These are phyloP conservation scores for Apus apus DNA, from an alignment of 2,113 vertebrate species.

Conservation along the genomic window DNA sequence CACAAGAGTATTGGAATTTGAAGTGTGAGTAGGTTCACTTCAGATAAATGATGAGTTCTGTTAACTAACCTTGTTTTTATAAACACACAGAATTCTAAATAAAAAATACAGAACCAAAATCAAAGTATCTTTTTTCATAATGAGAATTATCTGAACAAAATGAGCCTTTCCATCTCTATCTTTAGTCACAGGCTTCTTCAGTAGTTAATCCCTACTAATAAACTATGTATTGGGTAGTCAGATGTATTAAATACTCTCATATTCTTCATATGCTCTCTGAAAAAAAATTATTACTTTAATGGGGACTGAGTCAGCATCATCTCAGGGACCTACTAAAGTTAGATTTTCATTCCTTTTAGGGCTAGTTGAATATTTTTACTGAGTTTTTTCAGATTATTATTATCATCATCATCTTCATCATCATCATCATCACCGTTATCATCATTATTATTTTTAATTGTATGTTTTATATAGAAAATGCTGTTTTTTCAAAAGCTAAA, in stretches of 20 bases:
- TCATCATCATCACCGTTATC: not conserved
- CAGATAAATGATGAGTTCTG: not conserved
- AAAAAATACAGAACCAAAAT: not conserved
- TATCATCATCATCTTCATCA: fast-evolving
- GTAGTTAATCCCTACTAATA: not conserved
- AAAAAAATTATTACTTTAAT: not conserved
- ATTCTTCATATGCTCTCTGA: not conserved
- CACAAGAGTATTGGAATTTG: not conserved
- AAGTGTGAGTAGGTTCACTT: not conserved
- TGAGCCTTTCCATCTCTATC: not conserved
- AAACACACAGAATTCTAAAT: not conserved
- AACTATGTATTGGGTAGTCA: not conserved
- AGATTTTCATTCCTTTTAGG: not conserved
- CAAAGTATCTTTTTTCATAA: not conserved
- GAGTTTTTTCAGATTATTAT: not conserved
- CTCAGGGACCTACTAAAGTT: not conserved
- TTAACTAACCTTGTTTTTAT: not conserved
- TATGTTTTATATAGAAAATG: not conserved
- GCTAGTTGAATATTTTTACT: not conserved
- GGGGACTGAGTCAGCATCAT: not conserved
- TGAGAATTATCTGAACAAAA: not conserved
- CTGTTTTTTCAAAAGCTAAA: not conserved
- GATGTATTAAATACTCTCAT: not conserved
- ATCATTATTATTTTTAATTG: not conserved
- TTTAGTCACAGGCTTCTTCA: not conserved